These are phyloP conservation scores for Malurus cyaneus DNA, from an alignment of 2,113 vertebrate genomes.

Conservation along the genomic window DNA sequence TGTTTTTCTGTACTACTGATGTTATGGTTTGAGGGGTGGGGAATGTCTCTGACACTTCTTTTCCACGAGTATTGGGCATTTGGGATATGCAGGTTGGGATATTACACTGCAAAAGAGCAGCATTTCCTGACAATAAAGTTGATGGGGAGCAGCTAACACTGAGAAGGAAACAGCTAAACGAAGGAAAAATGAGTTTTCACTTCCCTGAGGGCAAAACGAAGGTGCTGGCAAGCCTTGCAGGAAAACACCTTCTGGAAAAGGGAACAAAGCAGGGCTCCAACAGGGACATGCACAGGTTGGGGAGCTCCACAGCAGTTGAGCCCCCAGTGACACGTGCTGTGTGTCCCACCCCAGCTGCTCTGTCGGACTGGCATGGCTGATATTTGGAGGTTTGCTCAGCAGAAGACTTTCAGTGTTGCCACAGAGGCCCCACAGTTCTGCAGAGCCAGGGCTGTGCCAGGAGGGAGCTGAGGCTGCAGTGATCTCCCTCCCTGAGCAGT, in stretches of 20 bases:
- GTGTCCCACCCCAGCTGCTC: neutral
- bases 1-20: neutral
- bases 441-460: rapidly evolving
- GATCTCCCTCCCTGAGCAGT: neutral
- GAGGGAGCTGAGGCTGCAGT: neutral
- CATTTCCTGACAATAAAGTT: neutral
- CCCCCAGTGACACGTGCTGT: rapidly evolving
- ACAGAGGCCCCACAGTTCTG: neutral
- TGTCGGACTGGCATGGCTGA: neutral
- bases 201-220: neutral
- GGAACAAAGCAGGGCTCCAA: neutral
- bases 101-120: neutral
- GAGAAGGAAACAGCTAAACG: neutral
- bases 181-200: neutral
- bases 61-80: neutral
- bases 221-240: neutral
- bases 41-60: neutral
- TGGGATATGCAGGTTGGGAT: neutral
- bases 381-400: neutral
- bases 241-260: neutral
- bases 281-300: neutral
- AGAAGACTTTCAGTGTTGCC: neutral
- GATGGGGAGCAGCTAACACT: rapidly evolving
- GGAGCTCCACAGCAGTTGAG: neutral
- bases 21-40: neutral